Evolutionary conservation across 2,113 vertebrate species (phyloP), one percentile per base, ranked within the genome.

Genomic region (Microcebus murinus): DNA sequence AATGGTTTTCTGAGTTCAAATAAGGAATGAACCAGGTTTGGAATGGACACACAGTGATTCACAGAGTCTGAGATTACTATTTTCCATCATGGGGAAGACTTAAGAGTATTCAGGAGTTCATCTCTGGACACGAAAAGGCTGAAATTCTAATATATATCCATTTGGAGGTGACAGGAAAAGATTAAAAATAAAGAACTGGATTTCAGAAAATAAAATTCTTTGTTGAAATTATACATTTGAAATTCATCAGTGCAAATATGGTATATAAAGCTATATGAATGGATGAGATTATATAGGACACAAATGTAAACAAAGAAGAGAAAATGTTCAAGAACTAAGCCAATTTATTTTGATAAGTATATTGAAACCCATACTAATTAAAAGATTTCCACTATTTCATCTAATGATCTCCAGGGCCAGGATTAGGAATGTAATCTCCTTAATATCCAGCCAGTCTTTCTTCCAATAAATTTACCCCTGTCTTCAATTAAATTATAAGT

Each of bases 261-360:
- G 23, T 50, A 91, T 90, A 71, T 81, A 92, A 97, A 92, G 45
- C 42, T 48, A 39, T 67, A 39, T 42, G 27, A 76, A 12, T 88
- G 20, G 11, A 76, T 97, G 63, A 96, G 55, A 59, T 88, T 48
- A 96, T 90, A 48, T 80, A 80, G 65, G 27, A 52, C 31, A 96
- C n/a, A 94, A 91, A 90, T 79, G 20, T 86, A 94, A 97, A 87
- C 76, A 95, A 71, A 95, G 39, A 87, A 85, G 15, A 84, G 15
- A 90, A 89, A 84, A 45, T 90, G 5, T 84, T 87, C 34, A 70
- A 94, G 52, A 88, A 82, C 5, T 77, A 39, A 87, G 73, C 18
- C 67, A 94, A 87, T 77, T 95, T 73, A 96, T 94, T 98, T 91
- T 97, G 76, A 96, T 94, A 52, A 90, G 23, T 52, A 65, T 67